Evolutionary conservation across 92 coral and sea anemone genomes (phyloP).

Genomic region (Chrysogorgia sp.): DNA sequence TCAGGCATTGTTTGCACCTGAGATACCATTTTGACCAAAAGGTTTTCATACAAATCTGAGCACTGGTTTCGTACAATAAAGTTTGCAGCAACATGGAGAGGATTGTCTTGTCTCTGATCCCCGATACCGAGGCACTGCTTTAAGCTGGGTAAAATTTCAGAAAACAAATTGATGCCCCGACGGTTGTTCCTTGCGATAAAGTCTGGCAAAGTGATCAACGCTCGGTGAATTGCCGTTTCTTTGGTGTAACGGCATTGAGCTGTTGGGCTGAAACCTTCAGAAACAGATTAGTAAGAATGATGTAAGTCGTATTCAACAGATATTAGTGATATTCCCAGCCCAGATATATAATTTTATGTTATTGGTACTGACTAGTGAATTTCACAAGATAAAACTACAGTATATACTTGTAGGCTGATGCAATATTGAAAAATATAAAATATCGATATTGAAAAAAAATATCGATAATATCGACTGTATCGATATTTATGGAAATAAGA

Average conservation of each 20-base stretch:
- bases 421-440: background rate
- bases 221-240: conserved; percentile 82
- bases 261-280: conserved; percentile 69
- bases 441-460: too few relatives aligned
- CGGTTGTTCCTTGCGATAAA: background rate
- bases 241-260: conserved; percentile 58
- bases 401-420: background rate
- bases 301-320: background rate
- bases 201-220: conserved; percentile 54
- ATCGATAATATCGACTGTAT: too few relatives aligned
- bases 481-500: too few relatives aligned
- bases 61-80: conserved; percentile 57
- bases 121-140: conserved; percentile 66
- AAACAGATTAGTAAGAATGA: background rate
- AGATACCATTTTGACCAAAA: conserved; percentile 58
- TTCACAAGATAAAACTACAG: background rate
- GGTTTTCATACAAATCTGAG: conserved; percentile 51
- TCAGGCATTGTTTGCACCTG: conserved; percentile 52
- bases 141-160: conserved; percentile 47
- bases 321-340: too few relatives aligned
- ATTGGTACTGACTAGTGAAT: background rate
- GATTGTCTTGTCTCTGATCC: conserved; percentile 70
- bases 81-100: conserved; percentile 75
- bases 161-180: conserved; percentile 13
- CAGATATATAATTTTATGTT: background rate